phyloP scores from a whole-genome alignment of 2,113 vertebrate species.

The Capreolus pygargus region DNA sequence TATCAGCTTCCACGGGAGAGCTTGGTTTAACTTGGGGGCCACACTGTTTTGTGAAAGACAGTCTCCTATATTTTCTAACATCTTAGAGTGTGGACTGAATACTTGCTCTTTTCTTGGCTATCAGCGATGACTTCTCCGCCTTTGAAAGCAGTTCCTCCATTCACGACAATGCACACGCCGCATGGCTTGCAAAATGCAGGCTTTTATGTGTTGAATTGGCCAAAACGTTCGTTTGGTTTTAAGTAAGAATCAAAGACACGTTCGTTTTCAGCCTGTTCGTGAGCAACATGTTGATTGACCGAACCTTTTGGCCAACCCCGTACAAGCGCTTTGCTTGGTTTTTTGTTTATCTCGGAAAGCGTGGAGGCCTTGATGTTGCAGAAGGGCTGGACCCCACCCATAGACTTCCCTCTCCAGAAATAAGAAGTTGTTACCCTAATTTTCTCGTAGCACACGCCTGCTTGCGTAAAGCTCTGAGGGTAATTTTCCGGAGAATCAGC shows the following conservation, averaged over 20 bases:
- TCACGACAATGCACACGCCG: rapidly evolving
- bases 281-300: background rate
- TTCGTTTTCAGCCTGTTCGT: background rate
- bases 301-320: background rate
- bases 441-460: rapidly evolving
- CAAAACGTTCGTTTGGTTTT: background rate
- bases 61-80: background rate
- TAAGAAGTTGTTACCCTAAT: background rate
- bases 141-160: background rate
- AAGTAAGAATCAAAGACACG: background rate
- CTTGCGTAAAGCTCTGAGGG: rapidly evolving
- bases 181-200: too few relatives aligned
- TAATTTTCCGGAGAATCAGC: background rate
- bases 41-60: rapidly evolving
- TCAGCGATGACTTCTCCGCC: background rate
- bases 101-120: rapidly evolving
- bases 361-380: background rate
- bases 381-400: background rate
- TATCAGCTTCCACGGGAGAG: background rate
- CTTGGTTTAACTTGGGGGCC: too few relatives aligned
- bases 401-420: background rate
- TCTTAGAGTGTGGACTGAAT: rapidly evolving
- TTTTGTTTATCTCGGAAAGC: too few relatives aligned
- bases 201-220: background rate
- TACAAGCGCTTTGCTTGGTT: rapidly evolving